Base-by-base conservation (phyloP, 2,888 invertebrate species). In the Polydrusus pterygomalis region DNA sequence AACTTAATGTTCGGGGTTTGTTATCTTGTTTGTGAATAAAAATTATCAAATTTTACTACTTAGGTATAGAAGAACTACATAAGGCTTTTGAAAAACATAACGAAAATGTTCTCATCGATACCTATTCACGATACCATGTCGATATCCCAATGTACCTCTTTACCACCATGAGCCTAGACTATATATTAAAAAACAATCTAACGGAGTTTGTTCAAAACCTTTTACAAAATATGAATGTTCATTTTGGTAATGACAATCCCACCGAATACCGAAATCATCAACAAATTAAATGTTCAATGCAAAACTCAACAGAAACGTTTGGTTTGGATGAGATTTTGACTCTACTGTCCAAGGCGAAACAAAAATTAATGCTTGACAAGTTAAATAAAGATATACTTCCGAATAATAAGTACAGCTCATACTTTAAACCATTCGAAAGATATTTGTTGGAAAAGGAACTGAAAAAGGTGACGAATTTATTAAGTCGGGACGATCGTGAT, bases 121-220 rank as follows among this genome's bases (percentile, higher is more conserved):
- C 40, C 5, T n/a, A 58, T 43, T 15, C 58, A 43, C 17, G 18
- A 8, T 54, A 54, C 45, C 51, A 43, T 15, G 18, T 71, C 6
- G 18, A 71, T 10, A 43, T 64, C 9, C 74, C 74, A 17, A 70
- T 56, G 38, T 43, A 63, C 3, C 20, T 74, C 34, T 74, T 70
- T 64, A 70, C 54, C 11, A 51, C 63, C 8, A 34, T 74, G 17
- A 70, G 47, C 47, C 38, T 74, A 1, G 34, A 20, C 18, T 64
- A 64, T 17, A 70, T 70, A 8, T 64, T 74, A 17, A 30, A 69
- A 63, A 40, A 70, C 20, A 74, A 74, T 64, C 34, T 74, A 45
- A 56, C 69, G 1, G 38, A 74, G 30, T 54, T 74, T 18, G 30
- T 74, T 25, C 69, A 74, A 34, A 25, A 45, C 34, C 30, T 74